phyloP scores from a whole-genome alignment of 2,888 invertebrate genomes.

The Norana najaformis region DNA sequence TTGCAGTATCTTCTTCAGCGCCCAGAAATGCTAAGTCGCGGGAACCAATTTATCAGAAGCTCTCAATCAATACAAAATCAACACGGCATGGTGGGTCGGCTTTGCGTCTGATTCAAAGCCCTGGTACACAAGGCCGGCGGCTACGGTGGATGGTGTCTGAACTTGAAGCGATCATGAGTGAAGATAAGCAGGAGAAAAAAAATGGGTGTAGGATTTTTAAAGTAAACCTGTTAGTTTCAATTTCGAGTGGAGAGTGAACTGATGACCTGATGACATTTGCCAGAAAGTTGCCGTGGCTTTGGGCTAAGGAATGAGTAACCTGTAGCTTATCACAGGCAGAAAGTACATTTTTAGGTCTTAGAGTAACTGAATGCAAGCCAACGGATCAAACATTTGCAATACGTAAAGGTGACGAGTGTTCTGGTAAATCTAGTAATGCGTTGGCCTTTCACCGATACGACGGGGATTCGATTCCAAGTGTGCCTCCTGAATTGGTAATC shows the following conservation, averaged over 20 bases:
- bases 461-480: neutral
- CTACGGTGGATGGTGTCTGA: neutral
- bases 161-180: neutral
- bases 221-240: neutral
- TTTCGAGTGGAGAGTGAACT: neutral
- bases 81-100: neutral
- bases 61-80: neutral
- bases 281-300: too few species aligned
- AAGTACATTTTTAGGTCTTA: too few species aligned
- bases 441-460: too few species aligned
- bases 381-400: neutral
- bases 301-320: too few species aligned
- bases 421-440: too few species aligned
- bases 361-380: neutral
- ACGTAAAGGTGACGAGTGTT: neutral
- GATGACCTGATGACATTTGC: too few species aligned
- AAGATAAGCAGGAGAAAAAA: neutral
- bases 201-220: neutral
- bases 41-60: neutral
- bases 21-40: neutral
- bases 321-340: too few species aligned
- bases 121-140: slow-evolving; percentile 5
- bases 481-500: too few species aligned
- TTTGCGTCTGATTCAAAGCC: neutral
- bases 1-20: neutral